Base-by-base conservation (phyloP, 2,888 invertebrate species). In the Athripsodes cinereus region DNA sequence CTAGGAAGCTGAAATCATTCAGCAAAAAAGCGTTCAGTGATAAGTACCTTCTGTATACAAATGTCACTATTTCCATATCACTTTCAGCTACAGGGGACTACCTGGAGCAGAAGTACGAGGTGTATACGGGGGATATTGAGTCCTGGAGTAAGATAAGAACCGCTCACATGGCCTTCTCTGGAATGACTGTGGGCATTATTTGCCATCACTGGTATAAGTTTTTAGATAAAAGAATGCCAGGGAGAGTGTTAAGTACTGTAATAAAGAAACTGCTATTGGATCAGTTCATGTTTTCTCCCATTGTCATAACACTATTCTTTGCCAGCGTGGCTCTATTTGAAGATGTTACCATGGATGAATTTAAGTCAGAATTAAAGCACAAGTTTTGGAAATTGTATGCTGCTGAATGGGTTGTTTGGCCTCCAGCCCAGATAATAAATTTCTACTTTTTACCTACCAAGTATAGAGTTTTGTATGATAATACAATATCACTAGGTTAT, bases 331-430 rank as follows among this genome's bases (percentile, higher is more conserved):
- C 86, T 2, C 66, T 87, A 31, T 75, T 93, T 64, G 92, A 94
- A 73, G 76, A 80, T 10, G 76, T 81, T 60, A 79, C 81, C 1
- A 68, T 76, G 52, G 69, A 76, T 16, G 84, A 86, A 65, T 81
- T 91, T 55, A 78, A 81, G 63, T 71, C 78, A 44, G 90, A 92
- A 74, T 78, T 91, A 31, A 79, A 76, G 65, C 74, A 81, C 22
- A 94, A 95, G 72, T 90, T 89, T 19, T 82, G 83, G 78, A 83
- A 78, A 64, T 74, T 96, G 11, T 94, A 93, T 69, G 78, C 83
- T 52, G 93, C 92, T 1, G 96, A 96, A 71, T 95, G 93, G 90
- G 69, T 90, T 5, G 83, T 96, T 22, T 96, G 96, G 95, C 95
- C 96, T 0, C 90, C 91, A 5, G 94, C 93, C 1, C 96, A 96